Conservation (phyloP, 2,888 invertebrate genomes). For the Synergus itoensis region DNA sequence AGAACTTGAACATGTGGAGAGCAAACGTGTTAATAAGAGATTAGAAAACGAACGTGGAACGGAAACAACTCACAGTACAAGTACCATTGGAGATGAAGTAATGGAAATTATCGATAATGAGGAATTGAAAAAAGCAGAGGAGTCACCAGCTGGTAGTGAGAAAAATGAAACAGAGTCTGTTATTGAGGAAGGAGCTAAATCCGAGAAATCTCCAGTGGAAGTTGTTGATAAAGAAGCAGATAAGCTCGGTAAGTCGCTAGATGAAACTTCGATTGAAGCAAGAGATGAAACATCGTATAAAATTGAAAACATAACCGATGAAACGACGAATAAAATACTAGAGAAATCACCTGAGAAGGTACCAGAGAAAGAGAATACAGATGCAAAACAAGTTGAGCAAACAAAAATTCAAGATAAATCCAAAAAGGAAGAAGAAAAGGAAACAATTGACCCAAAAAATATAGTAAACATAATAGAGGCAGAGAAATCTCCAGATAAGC, state of each 20-base stretch:
- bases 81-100: background rate
- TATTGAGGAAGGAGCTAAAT: conserved; percentile 38
- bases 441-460: background rate
- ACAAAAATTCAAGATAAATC: background rate
- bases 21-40: conserved; percentile 50
- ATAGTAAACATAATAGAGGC: conserved; percentile 23
- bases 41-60: conserved; percentile 43
- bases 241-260: background rate
- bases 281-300: background rate
- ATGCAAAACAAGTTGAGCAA: background rate
- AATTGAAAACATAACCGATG: background rate
- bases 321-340: background rate
- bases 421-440: conserved; percentile 23
- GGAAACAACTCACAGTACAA: conserved; percentile 38
- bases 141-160: conserved; percentile 16
- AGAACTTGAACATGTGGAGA: conserved; percentile 1
- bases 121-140: conserved; percentile 27
- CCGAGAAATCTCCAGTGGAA: conserved; percentile 45
- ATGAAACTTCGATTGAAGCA: background rate
- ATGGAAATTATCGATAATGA: conserved; percentile 36
- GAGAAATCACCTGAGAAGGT: background rate
- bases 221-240: background rate
- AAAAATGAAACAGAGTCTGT: conserved; percentile 23
- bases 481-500: conserved; percentile 33
- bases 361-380: background rate